Evolutionary conservation across 2,888 invertebrate species (phyloP), one percentile per base, ranked within the genome.

Genomic region (Allophyes oxyacanthae): DNA sequence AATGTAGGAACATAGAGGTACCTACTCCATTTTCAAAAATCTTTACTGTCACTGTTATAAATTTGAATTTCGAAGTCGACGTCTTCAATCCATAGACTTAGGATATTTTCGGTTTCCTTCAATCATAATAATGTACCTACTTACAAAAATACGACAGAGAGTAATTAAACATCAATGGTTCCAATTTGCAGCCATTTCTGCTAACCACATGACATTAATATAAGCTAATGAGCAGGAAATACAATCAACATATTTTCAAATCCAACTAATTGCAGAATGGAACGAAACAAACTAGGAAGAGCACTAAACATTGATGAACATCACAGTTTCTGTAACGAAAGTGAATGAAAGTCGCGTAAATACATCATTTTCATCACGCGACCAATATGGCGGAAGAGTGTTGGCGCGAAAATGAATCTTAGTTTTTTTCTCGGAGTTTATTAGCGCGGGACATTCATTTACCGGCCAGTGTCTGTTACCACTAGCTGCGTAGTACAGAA

Each of bases 301-400:
- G 76, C 73, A 80, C 67, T 72, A 71, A 68, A 73, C 59, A 68
- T 57, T 75, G 72, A 75, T 75, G 73, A 78, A 72, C 67, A 87
- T 84, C 84, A 86, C 81, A 83, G 83, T 83, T 87, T 86, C 86
- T 87, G 85, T 64, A 90, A 89, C 81, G 91, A 92, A 92, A 92
- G 92, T 88, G 88, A 90, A 90, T 78, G 92, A 92, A 92, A 91
- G 91, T 86, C 85, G 78, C 77, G 79, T 87, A 87, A 83, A 91
- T 90, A 90, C 91, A 90, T 92, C 89, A 92, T 90, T 88, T 91
- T 92, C 89, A 92, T 92, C 92, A 92, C 92, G 92, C 92, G 88
- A 91, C 75, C 83, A 85, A 76, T 80, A 88, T 89, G 84, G 90
- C 91, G 92, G 92, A 92, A 92, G 90, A 70, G 34, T 83, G 81